A percentile compares a stretch with the other conserved stretches of the same genome.
These are phyloP conservation scores for Sipha maydis DNA, from an alignment of 2,888 invertebrate species.

Conservation along the genomic window DNA sequence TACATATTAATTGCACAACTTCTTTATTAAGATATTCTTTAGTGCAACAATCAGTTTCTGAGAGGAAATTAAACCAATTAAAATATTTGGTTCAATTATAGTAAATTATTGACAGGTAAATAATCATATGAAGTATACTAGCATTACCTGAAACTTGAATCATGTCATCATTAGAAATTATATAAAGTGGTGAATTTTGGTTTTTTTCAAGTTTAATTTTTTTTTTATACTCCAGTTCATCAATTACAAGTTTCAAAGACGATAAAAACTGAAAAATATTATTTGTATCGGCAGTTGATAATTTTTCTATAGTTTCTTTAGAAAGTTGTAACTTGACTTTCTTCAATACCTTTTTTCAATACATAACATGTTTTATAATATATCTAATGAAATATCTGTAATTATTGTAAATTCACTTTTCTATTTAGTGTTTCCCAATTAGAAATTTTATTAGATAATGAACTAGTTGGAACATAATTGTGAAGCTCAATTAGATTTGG, in stretches of 20 bases:
- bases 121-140: neutral
- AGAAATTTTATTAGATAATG: constrained; percentile 75
- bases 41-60: neutral
- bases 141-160: constrained; percentile 37
- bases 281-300: constrained; percentile 47
- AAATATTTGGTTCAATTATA: neutral
- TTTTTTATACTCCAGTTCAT: constrained; percentile 11
- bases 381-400: neutral
- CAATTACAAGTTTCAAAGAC: constrained; percentile 32
- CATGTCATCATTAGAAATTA: constrained; percentile 25
- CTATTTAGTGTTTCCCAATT: constrained; percentile 83
- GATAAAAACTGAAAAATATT: constrained; percentile 34
- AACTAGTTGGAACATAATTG: constrained; percentile 79
- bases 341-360: constrained; percentile 40
- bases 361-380: neutral
- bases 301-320: constrained; percentile 43
- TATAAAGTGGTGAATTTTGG: constrained; percentile 11
- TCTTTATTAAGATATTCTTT: constrained; percentile 21
- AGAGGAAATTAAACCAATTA: neutral
- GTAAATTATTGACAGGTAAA: neutral
- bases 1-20: constrained; percentile 29
- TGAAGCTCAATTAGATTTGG: constrained; percentile 81
- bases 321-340: constrained; percentile 59
- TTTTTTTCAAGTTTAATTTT: constrained; percentile 26
- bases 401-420: constrained; percentile 70